phyloP scores from a whole-genome alignment of 2,113 vertebrate species.

The Cisticola juncidis region DNA sequence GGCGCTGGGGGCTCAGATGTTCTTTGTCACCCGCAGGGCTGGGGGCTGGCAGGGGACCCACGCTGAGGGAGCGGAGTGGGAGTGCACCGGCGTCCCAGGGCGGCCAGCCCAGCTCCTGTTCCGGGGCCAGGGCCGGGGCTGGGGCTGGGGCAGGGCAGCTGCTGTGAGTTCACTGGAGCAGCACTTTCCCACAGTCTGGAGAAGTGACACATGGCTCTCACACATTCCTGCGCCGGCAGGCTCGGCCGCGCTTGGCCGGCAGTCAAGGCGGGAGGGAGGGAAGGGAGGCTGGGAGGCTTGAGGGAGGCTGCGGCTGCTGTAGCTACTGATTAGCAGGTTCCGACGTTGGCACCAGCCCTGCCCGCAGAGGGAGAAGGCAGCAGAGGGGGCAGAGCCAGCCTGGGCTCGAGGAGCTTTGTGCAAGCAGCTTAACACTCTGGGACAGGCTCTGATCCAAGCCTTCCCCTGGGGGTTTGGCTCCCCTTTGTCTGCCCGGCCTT shows the following conservation, averaged over 20 bases:
- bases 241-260: slow-evolving; percentile 76
- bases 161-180: slow-evolving; percentile 91
- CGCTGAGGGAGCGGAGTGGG: slow-evolving; percentile 68
- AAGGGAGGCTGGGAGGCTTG: not conserved
- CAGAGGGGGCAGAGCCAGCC: slow-evolving; percentile 39
- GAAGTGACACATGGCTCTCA: slow-evolving; percentile 96
- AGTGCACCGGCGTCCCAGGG: slow-evolving; percentile 80
- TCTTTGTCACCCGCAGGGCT: slow-evolving; percentile 31
- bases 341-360: slow-evolving; percentile 76
- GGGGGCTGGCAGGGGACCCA: slow-evolving; percentile 35
- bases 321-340: slow-evolving; percentile 79
- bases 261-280: slow-evolving; percentile 71
- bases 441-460: not conserved
- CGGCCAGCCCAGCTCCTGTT: slow-evolving; percentile 78
- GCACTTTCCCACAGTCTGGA: slow-evolving; percentile 98
- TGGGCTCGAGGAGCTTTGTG: not conserved
- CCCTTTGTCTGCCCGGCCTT: not conserved
- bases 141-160: slow-evolving; percentile 82
- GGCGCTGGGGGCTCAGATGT: slow-evolving; percentile 31
- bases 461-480: not conserved
- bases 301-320: slow-evolving; percentile 55
- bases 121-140: not conserved
- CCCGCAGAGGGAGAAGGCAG: slow-evolving; percentile 65
- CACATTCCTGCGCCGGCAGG: slow-evolving; percentile 93
- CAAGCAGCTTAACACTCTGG: slow-evolving; percentile 4